Evolutionary conservation across 2,113 vertebrate genomes (phyloP).

Genomic region (Sardina pilchardus): DNA sequence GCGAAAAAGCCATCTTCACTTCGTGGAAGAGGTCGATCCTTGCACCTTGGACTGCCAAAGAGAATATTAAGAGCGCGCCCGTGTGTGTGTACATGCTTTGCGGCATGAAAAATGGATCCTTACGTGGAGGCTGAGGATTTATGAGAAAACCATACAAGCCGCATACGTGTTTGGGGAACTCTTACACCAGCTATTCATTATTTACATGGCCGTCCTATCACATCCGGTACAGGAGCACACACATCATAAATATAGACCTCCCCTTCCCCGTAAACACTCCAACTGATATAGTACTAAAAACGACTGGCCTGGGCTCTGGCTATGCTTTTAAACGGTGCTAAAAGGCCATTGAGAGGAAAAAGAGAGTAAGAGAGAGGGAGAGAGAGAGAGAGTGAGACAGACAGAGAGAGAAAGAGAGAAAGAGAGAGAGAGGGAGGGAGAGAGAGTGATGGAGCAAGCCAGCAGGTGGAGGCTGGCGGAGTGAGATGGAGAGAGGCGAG

Average conservation of each 20-base stretch:
- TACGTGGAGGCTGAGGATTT: background rate
- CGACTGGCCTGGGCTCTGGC: background rate
- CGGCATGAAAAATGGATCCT: slow-evolving; percentile 13
- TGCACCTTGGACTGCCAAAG: background rate
- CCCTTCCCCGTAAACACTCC: background rate
- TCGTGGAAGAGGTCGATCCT: slow-evolving; percentile 9
- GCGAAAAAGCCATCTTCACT: background rate
- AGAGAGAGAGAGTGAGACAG: background rate
- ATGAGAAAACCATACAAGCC: slow-evolving; percentile 10
- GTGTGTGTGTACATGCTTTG: background rate
- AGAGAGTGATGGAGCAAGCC: background rate
- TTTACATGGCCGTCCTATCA: background rate
- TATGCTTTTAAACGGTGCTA: slow-evolving; percentile 9
- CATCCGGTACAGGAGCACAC: slow-evolving; percentile 8
- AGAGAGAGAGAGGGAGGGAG: background rate
- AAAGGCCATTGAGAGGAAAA: background rate
- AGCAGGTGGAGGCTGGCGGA: background rate
- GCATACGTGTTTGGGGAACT: slow-evolving; percentile 9
- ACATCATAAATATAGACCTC: slow-evolving; percentile 34
- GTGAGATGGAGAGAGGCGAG: background rate
- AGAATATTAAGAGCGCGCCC: background rate
- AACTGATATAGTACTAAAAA: slow-evolving; percentile 13
- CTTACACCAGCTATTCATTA: slow-evolving; percentile 7
- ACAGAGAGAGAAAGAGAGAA: background rate
- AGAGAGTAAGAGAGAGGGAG: background rate